Conservation (phyloP, 2,888 invertebrate species). For the Eilema griseolum region DNA sequence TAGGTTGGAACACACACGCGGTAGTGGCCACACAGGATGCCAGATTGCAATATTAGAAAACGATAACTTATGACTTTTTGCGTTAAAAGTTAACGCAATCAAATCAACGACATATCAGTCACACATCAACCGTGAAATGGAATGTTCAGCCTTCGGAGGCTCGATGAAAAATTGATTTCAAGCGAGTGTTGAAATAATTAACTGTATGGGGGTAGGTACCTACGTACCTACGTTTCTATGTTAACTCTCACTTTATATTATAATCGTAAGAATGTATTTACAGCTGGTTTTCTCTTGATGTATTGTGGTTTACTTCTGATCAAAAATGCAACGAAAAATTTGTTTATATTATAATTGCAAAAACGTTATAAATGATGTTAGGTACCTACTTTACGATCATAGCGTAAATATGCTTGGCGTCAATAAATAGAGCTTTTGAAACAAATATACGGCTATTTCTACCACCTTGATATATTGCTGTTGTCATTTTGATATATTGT, state of each 20-base stretch:
- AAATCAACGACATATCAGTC: constrained; percentile 74
- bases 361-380: neutral
- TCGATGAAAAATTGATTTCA: constrained; percentile 71
- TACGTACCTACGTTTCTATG: neutral
- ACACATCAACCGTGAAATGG: constrained; percentile 80
- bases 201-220: neutral
- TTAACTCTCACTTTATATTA: too few species aligned
- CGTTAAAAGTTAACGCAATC: constrained; percentile 73
- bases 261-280: too few species aligned
- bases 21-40: constrained; percentile 81
- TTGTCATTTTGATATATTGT: constrained; percentile 36
- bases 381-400: too few species aligned
- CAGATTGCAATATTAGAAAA: constrained; percentile 76
- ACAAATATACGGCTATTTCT: constrained; percentile 9
- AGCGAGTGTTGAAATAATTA: constrained; percentile 44
- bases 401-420: neutral
- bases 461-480: constrained; percentile 31
- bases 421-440: constrained; percentile 16
- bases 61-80: constrained; percentile 68
- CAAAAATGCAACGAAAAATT: neutral
- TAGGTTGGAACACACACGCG: constrained; percentile 76
- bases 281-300: too few species aligned
- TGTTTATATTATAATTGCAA: too few species aligned
- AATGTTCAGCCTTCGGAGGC: constrained; percentile 59
- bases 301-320: neutral